phyloP scores from a whole-genome alignment of 1,140 invertebrate species.

The Trachymyrmex septentrionalis region DNA sequence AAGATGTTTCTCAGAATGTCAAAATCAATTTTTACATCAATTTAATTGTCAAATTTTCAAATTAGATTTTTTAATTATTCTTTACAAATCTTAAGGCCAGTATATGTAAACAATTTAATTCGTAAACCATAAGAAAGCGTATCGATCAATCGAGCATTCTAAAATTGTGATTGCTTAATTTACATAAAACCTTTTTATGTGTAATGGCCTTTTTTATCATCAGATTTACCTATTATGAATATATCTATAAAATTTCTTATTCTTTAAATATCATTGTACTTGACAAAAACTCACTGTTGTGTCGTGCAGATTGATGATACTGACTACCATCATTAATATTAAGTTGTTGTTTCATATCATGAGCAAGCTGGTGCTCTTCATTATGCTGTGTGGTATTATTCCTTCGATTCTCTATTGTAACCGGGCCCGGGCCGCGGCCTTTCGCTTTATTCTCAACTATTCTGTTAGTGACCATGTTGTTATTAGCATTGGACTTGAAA shows the following conservation, averaged over 20 bases:
- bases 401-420: slow-evolving; percentile 79
- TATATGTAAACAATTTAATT: too few relatives aligned
- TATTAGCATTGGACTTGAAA: slow-evolving; percentile 82
- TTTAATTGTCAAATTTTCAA: not conserved
- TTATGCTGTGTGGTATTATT: slow-evolving; percentile 79
- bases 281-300: slow-evolving; percentile 79
- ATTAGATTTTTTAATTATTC: not conserved
- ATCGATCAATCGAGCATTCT: too few relatives aligned
- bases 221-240: not conserved
- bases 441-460: slow-evolving; percentile 83
- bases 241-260: slow-evolving; percentile 37
- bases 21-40: not conserved
- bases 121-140: too few relatives aligned
- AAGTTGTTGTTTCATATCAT: slow-evolving; percentile 86
- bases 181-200: not conserved
- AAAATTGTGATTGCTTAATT: not conserved
- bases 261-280: not conserved
- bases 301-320: slow-evolving; percentile 81
- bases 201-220: not conserved
- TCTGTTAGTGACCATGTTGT: slow-evolving; percentile 82
- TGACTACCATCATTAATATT: slow-evolving; percentile 83
- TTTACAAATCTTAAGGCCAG: too few relatives aligned
- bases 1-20: not conserved
- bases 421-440: slow-evolving; percentile 80
- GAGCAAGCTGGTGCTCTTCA: slow-evolving; percentile 84